Conservation (phyloP, 1,140 invertebrate genomes). For the Wiebesia pumilae region DNA sequence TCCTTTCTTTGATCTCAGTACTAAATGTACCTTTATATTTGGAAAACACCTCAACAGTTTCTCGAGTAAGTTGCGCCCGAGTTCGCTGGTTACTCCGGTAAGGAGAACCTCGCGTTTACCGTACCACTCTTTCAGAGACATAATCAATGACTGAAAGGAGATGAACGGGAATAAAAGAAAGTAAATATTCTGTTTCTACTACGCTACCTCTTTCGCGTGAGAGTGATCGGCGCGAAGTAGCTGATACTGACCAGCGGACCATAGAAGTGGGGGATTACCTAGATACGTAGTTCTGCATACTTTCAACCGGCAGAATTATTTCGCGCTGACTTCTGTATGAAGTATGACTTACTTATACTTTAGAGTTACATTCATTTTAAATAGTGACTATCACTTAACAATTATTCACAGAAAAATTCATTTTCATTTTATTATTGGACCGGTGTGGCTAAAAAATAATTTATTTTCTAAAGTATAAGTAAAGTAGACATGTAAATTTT, state of each 20-base stretch:
- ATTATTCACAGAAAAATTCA: too few relatives aligned
- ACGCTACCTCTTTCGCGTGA: not conserved
- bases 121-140: conserved; percentile 68
- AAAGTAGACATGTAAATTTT: too few relatives aligned
- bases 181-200: not conserved
- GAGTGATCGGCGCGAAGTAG: not conserved
- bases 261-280: not conserved
- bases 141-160: conserved; percentile 59
- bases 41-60: conserved; percentile 63
- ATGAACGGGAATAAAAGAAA: conserved; percentile 45
- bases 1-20: conserved; percentile 58
- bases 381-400: too few relatives aligned
- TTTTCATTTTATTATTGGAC: too few relatives aligned
- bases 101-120: conserved; percentile 61
- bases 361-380: too few relatives aligned
- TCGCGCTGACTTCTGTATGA: not conserved
- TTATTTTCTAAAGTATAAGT: too few relatives aligned
- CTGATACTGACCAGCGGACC: not conserved
- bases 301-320: conserved; percentile 30
- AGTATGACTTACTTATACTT: not conserved
- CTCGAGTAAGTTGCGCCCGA: conserved; percentile 63
- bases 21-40: conserved; percentile 54
- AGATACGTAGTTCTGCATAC: not conserved
- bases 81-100: conserved; percentile 65
- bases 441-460: too few relatives aligned